Evolutionary conservation across 2,113 vertebrate species (phyloP).

Genomic region (Fregetta grallaria): DNA sequence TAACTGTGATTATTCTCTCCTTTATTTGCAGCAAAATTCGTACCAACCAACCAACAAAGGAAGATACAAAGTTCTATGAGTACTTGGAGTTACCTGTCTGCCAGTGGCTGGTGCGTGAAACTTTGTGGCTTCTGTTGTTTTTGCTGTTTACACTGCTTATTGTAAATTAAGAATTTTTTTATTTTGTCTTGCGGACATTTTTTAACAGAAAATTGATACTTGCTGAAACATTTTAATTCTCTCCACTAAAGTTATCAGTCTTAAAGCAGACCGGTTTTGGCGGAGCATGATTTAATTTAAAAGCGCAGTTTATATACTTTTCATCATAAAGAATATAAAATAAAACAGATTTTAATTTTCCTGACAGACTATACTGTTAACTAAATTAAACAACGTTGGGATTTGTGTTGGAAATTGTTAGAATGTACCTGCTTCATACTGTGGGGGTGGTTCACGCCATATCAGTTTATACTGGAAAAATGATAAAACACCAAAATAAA

Average conservation of each 20-base stretch:
- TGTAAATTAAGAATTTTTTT: conserved; percentile 77
- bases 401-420: conserved; percentile 49
- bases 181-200: conserved; percentile 72
- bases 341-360: conserved; percentile 52
- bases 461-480: conserved; percentile 41
- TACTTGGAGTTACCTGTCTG: conserved; percentile 39
- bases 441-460: background rate
- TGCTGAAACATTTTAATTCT: conserved; percentile 63
- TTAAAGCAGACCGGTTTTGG: conserved; percentile 61
- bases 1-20: background rate
- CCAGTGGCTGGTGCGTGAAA: conserved; percentile 64
- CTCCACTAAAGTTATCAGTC: conserved; percentile 42
- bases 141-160: conserved; percentile 72
- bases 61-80: conserved; percentile 97
- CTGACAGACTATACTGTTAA: background rate
- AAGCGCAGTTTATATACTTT: conserved; percentile 58
- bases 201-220: conserved; percentile 70
- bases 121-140: conserved; percentile 67
- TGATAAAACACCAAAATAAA: conserved; percentile 47
- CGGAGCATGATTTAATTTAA: conserved; percentile 49
- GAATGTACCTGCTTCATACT: conserved; percentile 10
- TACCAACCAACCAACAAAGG: conserved; percentile 99
- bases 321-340: conserved; percentile 22
- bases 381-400: conserved; percentile 27
- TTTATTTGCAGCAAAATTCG: conserved; percentile 92